These are phyloP conservation scores for Apodemus speciosus DNA, from an alignment of 2,113 vertebrate species.

Conservation along the genomic window DNA sequence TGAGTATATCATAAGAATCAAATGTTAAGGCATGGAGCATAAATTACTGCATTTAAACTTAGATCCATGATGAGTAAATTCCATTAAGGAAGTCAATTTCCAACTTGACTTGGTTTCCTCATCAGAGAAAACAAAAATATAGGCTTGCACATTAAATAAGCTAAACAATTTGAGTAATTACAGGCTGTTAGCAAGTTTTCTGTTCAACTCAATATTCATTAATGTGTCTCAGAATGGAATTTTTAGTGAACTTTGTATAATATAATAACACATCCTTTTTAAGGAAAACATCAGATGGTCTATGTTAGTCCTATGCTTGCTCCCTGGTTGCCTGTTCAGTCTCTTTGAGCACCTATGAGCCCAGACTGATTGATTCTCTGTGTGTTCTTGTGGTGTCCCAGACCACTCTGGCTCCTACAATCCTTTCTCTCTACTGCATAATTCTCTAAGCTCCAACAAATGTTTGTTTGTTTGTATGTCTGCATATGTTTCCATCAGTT, in stretches of 20 bases:
- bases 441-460: too few relatives aligned
- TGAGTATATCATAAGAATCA: background rate
- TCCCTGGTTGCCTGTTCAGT: too few relatives aligned
- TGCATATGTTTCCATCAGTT: too few relatives aligned
- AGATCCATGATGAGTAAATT: background rate
- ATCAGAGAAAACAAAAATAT: background rate
- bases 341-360: too few relatives aligned
- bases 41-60: background rate
- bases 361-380: too few relatives aligned
- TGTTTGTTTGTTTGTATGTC: too few relatives aligned
- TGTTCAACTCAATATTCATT: slow-evolving; percentile 20
- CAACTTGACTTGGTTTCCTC: background rate
- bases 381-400: too few relatives aligned
- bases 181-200: background rate
- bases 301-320: too few relatives aligned
- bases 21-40: background rate
- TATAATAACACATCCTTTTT: background rate
- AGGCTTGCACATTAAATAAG: slow-evolving; percentile 3
- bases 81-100: background rate
- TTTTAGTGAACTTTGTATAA: background rate
- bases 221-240: background rate
- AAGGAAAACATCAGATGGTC: background rate
- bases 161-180: background rate
- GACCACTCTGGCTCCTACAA: too few relatives aligned
- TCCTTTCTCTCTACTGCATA: too few relatives aligned